Evolutionary conservation across 2,888 invertebrate genomes (phyloP).

Genomic region (Caenorhabditis sp.): DNA sequence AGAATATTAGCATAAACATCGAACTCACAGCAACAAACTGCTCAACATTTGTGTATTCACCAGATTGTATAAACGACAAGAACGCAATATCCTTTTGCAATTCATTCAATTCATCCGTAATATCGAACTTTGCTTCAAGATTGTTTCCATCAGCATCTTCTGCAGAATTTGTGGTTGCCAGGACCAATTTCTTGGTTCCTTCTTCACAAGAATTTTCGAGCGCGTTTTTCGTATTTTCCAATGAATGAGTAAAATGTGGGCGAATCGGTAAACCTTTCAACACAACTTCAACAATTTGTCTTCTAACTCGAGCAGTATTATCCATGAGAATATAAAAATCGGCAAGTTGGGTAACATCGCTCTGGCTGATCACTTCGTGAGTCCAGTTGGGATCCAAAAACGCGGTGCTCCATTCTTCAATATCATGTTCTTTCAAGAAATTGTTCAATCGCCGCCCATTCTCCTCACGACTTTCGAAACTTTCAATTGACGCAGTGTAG

Average conservation of each 20-base stretch:
- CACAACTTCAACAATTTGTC: constrained; percentile 62
- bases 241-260: constrained; percentile 54
- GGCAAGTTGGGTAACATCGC: constrained; percentile 53
- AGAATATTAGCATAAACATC: too few relatives aligned
- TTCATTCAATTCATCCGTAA: constrained; percentile 59
- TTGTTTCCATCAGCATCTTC: constrained; percentile 45
- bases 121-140: constrained; percentile 47
- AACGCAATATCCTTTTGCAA: constrained; percentile 62
- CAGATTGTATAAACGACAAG: constrained; percentile 59
- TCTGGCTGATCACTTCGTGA: constrained; percentile 62
- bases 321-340: constrained; percentile 64
- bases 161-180: constrained; percentile 41
- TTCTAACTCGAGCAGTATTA: constrained; percentile 59
- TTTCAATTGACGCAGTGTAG: constrained; percentile 55
- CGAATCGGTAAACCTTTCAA: constrained; percentile 62
- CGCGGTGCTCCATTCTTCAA: constrained; percentile 66
- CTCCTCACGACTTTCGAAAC: constrained; percentile 22
- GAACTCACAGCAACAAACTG: constrained; percentile 56
- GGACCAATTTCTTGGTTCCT: constrained; percentile 37
- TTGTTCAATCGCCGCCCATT: constrained; percentile 51
- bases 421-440: constrained; percentile 62
- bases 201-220: constrained; percentile 51
- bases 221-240: constrained; percentile 63
- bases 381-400: constrained; percentile 67
- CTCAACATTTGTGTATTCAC: constrained; percentile 62